Evolutionary conservation across 2,888 invertebrate species (phyloP).

Genomic region (Calameuta idolon): DNA sequence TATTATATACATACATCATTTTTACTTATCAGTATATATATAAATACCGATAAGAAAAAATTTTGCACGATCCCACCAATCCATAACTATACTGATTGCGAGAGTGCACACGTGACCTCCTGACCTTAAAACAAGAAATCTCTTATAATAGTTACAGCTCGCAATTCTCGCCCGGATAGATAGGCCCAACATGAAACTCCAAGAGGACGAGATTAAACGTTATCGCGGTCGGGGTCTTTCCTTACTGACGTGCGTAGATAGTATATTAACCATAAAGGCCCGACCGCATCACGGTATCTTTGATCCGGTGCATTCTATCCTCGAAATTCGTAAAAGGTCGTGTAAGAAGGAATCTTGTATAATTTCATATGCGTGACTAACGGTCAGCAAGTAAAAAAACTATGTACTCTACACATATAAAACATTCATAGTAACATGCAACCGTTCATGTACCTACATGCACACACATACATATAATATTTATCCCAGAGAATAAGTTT

Average conservation of each 20-base stretch:
- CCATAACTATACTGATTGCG: constrained; percentile 54
- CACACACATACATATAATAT: not conserved
- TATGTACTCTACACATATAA: not conserved
- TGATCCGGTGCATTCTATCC: not conserved
- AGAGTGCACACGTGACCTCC: constrained; percentile 34
- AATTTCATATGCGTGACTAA: not conserved
- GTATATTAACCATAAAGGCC: constrained; percentile 3
- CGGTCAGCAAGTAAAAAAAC: not conserved
- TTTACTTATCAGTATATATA: too few relatives aligned
- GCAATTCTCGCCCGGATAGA: constrained; percentile 25
- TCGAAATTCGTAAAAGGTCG: not conserved
- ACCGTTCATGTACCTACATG: not conserved
- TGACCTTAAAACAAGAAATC: constrained; percentile 42
- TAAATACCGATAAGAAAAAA: not conserved
- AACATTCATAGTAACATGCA: not conserved
- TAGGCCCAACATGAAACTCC: constrained; percentile 38
- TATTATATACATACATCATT: too few relatives aligned
- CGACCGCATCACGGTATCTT: not conserved
- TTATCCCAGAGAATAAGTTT: not conserved
- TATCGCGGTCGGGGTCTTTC: constrained; percentile 31
- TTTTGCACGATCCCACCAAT: constrained; percentile 54
- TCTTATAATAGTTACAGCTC: constrained; percentile 42
- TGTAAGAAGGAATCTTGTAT: not conserved
- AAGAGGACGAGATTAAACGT: constrained; percentile 41
- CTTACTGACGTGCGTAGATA: not conserved